Evolutionary conservation across 2,797 vertebrate species (phyloP), one percentile per base, ranked within the genome.

Genomic region (Acanthurus lineatus): DNA sequence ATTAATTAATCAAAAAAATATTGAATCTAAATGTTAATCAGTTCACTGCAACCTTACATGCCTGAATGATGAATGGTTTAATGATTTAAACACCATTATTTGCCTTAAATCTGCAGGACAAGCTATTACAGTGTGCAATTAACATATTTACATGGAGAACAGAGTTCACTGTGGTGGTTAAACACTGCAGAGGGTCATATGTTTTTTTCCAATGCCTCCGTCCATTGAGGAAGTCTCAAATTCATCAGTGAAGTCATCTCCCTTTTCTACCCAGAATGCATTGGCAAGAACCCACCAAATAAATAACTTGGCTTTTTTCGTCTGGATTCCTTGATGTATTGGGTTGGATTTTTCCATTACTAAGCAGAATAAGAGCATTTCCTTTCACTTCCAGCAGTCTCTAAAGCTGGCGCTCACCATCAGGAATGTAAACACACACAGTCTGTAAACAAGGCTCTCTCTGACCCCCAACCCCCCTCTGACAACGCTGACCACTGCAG

Each of bases 381-480:
- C 94, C 94, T 94, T 95, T 94, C 90, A 95, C 92, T 93, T 92
- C 89, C 89, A 94, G 90, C 92, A 93, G 93, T 90, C 90, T 93
- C 93, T 93, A 91, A 95, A 94, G 93, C 93, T 93, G 91, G 91
- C 84, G 84, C 93, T 94, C 81, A 90, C 92, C 92, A 93, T 90
- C 91, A 94, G 95, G 94, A 96, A 96, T 96, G 95, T 96, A 96
- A 96, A 96, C 95, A 96, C 90, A 90, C 79, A 70, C 90, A 90
- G 93, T 94, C 94, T 95, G 94, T 96, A 96, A 96, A 96, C 95
- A 96, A 91, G 92, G 89, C 88, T 90, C 91, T 85, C 90, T 92
- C 88, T 93, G 81, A 93, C 90, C 90, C 88, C 89, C 90, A 91
- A 93, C 89, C 90, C 93, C 90, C 92, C 82, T 87, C 83, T 86